A percentile compares a stretch with the other conserved stretches of the same genome.
Evolutionary conservation across 2,113 vertebrate genomes (phyloP).

Genomic region (Circaetus cinerascens): DNA sequence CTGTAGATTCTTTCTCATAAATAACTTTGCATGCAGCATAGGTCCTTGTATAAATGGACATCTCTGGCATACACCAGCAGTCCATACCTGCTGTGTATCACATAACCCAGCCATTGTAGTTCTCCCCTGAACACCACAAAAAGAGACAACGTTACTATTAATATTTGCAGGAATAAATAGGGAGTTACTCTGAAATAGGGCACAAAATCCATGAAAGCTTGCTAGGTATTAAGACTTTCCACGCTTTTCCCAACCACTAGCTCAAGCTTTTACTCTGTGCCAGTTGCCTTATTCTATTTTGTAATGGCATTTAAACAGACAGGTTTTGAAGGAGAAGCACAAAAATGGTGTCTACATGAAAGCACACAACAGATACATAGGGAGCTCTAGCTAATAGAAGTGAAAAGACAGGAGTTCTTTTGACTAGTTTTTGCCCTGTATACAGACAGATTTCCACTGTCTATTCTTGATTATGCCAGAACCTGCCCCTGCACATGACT

Average conservation of each 20-base stretch:
- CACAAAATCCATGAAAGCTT: neutral
- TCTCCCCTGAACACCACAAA: neutral
- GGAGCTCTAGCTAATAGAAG: neutral
- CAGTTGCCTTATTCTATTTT: neutral
- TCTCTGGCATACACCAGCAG: neutral
- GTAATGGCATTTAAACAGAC: neutral
- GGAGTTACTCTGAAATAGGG: neutral
- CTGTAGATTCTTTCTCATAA: neutral
- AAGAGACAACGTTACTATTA: rapidly evolving
- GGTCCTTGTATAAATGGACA: neutral
- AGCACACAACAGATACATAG: neutral
- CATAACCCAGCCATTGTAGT: neutral
- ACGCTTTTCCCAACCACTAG: neutral
- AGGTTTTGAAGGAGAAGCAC: neutral
- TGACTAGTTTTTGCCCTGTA: neutral
- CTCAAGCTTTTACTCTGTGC: neutral
- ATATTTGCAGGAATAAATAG: neutral
- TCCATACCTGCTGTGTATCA: neutral
- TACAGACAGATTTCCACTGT: neutral
- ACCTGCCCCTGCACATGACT: neutral
- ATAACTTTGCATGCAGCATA: neutral
- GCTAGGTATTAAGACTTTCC: neutral
- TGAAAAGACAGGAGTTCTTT: neutral
- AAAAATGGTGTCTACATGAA: neutral
- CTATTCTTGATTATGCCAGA: neutral